phyloP scores from a whole-genome alignment of 2,888 invertebrate species.

The Drosophila nr. perissopoda region DNA sequence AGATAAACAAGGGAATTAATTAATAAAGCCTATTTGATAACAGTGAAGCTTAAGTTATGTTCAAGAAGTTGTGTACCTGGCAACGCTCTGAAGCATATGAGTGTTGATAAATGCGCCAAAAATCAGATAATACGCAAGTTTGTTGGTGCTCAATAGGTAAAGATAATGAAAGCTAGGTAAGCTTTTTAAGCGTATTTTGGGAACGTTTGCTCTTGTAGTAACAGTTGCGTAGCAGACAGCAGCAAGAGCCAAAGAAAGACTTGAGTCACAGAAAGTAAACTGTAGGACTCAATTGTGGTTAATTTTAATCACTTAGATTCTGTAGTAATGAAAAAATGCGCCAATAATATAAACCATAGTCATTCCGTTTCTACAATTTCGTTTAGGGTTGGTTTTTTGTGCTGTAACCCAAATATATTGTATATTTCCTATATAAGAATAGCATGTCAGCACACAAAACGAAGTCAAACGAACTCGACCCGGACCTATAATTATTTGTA shows the following conservation, averaged over 20 bases:
- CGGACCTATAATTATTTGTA: constrained; percentile 66
- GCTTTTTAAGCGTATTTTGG: background rate
- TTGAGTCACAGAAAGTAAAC: background rate
- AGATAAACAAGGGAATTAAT: background rate
- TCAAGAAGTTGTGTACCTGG: background rate
- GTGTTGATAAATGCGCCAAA: background rate
- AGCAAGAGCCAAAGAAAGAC: background rate
- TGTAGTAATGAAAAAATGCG: background rate
- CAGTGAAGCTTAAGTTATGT: background rate
- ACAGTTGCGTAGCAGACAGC: background rate
- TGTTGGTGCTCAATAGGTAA: background rate
- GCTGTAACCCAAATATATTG: background rate
- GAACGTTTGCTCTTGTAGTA: background rate
- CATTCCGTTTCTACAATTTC: constrained; percentile 5
- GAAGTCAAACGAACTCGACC: constrained; percentile 39
- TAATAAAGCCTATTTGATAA: background rate
- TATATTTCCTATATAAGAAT: constrained; percentile 49
- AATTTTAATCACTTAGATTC: background rate
- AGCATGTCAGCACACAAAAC: constrained; percentile 71
- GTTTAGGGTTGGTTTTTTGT: background rate
- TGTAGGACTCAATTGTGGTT: background rate
- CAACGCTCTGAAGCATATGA: background rate
- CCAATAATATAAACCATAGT: constrained; percentile 15
- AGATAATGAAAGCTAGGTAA: background rate
- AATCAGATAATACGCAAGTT: background rate